Evolutionary conservation across 2,888 invertebrate species (phyloP).

Genomic region (Omphaloscelis lunosa): DNA sequence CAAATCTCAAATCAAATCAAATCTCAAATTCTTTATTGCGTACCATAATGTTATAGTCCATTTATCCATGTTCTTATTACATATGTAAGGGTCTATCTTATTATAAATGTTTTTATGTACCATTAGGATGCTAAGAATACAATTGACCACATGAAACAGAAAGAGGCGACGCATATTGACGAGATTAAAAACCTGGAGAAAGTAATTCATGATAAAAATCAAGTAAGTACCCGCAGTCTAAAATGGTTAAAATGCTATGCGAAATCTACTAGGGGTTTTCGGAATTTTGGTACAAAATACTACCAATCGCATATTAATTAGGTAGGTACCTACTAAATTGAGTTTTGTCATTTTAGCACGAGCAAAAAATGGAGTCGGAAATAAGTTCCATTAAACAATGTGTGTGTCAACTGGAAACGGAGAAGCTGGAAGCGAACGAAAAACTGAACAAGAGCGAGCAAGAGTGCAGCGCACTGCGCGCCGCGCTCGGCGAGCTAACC

Average conservation of each 20-base stretch:
- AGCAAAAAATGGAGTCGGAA: slow-evolving; percentile 25
- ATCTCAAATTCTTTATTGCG: no score
- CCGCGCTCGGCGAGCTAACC: slow-evolving; percentile 14
- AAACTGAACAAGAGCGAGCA: slow-evolving; percentile 27
- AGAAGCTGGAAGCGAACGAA: slow-evolving; percentile 33
- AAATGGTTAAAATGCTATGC: background rate
- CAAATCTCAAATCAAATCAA: no score
- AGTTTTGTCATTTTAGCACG: slow-evolving; percentile 24
- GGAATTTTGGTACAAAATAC: background rate
- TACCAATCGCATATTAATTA: background rate
- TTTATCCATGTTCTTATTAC: background rate
- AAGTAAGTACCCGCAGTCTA: slow-evolving; percentile 34
- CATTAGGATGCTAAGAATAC: slow-evolving; percentile 28
- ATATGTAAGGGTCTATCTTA: background rate
- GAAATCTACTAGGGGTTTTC: background rate
- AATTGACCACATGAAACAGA: slow-evolving; percentile 34
- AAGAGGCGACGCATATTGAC: slow-evolving; percentile 5
- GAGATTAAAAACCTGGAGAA: slow-evolving; percentile 35
- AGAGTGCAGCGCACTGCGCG: slow-evolving; percentile 19
- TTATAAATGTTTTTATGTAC: background rate
- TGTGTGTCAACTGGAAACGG: slow-evolving; percentile 24
- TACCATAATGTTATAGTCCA: no score
- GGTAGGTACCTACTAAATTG: background rate
- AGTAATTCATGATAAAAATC: slow-evolving; percentile 35
- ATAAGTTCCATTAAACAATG: slow-evolving; percentile 23